Evolutionary conservation across 2,113 vertebrate genomes (phyloP), one percentile per base, ranked within the genome.

Genomic region (Xiphophorus hellerii): DNA sequence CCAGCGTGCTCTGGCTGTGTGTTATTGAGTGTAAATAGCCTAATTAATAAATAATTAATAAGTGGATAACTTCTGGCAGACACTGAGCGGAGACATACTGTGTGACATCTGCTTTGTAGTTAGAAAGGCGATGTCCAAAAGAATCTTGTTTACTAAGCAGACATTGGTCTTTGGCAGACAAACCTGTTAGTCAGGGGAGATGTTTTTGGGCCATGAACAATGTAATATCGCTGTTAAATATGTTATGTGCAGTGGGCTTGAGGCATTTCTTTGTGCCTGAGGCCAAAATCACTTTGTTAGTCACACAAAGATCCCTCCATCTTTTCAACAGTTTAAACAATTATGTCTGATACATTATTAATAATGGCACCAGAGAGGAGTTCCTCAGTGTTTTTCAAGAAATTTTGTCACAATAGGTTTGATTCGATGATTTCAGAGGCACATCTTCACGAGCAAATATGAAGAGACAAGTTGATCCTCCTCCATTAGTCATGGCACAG

Each of bases 41-140:
- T 75, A 76, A 87, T 88, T 80, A 78, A 87, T 90, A 88, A 90
- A 85, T 91, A 87, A 90, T 87, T 90, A 85, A 88, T 78, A 76
- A 89, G 87, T 71, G 82, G 81, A 88, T 87, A 78, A 89, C 76
- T 91, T 88, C 87, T 92, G 90, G 89, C 92, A 92, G 85, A 86
- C 68, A 88, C 73, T 80, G 74, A 89, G 77, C 66, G 66, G 76
- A 85, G 77, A 88, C 90, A 92, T 91, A 91, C 89, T 93, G 92
- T 68, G 90, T 91, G 91, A 89, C 92, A 92, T 93, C 90, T 93
- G 92, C 84, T 93, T 92, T 90, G 89, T 92, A 90, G 87, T 90
- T 87, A 78, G 80, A 80, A 86, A 61, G 86, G 76, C 33, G 72
- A 89, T 87, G 91, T 92, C 91, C 92, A 92, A 91, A 90, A 89